Percentiles rank a stretch among this genome's conserved stretches.
These are phyloP conservation scores for Nicator chloris DNA, from an alignment of 2,113 vertebrate species.

Conservation along the genomic window DNA sequence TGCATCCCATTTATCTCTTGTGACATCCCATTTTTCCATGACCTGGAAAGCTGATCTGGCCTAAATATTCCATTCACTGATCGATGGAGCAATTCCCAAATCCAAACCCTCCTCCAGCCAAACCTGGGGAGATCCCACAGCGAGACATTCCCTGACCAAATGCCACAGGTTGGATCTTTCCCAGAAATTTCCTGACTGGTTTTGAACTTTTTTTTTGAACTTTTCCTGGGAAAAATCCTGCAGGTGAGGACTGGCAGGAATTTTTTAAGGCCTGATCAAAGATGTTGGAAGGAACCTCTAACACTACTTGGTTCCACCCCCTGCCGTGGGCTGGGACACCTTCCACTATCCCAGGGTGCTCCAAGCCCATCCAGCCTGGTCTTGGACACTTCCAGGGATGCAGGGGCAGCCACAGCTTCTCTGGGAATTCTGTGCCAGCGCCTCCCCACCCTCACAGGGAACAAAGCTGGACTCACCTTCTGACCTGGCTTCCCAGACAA, in stretches of 20 bases:
- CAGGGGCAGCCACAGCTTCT: neutral
- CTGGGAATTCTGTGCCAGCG: neutral
- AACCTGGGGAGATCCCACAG: neutral
- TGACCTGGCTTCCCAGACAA: constrained; percentile 88
- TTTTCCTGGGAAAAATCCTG: neutral
- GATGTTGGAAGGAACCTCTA: neutral
- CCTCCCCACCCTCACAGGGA: neutral
- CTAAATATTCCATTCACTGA: neutral
- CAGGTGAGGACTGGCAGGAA: neutral
- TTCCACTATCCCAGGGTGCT: fast-evolving
- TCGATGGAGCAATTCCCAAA: neutral
- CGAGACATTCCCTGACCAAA: neutral
- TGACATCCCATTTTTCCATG: neutral
- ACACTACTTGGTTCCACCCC: neutral
- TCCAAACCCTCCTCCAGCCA: neutral
- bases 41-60: neutral
- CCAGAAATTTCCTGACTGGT: neutral
- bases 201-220: neutral
- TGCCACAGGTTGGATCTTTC: neutral
- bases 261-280: neutral
- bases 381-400: neutral
- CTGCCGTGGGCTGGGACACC: neutral
- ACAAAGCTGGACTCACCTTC: constrained; percentile 68
- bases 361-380: neutral
- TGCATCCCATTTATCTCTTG: neutral